A percentile compares a stretch with the other conserved stretches of the same genome.
phyloP scores from a whole-genome alignment of 2,113 vertebrate genomes.

The Erythrolamprus reginae region DNA sequence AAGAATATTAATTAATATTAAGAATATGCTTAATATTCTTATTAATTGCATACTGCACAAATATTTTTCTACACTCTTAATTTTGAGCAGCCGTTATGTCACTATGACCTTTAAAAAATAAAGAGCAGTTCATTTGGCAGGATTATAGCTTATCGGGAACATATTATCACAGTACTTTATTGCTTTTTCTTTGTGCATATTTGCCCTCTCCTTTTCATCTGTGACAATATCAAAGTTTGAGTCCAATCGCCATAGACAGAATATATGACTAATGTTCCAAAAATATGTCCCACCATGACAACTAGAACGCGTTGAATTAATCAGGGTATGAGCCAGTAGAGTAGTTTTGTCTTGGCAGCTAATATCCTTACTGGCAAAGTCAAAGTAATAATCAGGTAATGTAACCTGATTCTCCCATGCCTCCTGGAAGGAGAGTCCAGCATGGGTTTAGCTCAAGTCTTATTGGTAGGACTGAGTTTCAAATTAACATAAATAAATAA shows the following conservation, averaged over 20 bases:
- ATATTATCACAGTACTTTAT: neutral
- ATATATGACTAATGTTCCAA: neutral
- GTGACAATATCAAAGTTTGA: neutral
- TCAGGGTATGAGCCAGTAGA: constrained; percentile 6
- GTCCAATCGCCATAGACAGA: constrained; percentile 12
- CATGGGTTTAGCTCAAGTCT: too few relatives aligned
- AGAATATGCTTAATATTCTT: neutral
- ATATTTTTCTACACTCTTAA: neutral
- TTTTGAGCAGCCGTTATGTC: neutral
- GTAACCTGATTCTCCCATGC: too few relatives aligned
- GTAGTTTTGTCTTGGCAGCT: neutral
- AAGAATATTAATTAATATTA: neutral
- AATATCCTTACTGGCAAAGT: constrained; percentile 40
- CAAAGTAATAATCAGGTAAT: constrained; percentile 21
- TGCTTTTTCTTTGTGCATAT: neutral
- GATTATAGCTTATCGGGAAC: neutral
- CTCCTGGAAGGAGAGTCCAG: too few relatives aligned
- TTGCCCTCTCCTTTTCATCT: neutral
- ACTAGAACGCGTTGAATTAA: constrained; percentile 16
- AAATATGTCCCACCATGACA: constrained; percentile 22
- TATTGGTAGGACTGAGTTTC: too few relatives aligned
- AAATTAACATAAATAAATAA: too few relatives aligned
- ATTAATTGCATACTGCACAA: neutral
- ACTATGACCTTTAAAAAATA: neutral
- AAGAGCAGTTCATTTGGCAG: neutral